Conservation (phyloP, 2,797 vertebrate genomes). For the Phoebastria nigripes region DNA sequence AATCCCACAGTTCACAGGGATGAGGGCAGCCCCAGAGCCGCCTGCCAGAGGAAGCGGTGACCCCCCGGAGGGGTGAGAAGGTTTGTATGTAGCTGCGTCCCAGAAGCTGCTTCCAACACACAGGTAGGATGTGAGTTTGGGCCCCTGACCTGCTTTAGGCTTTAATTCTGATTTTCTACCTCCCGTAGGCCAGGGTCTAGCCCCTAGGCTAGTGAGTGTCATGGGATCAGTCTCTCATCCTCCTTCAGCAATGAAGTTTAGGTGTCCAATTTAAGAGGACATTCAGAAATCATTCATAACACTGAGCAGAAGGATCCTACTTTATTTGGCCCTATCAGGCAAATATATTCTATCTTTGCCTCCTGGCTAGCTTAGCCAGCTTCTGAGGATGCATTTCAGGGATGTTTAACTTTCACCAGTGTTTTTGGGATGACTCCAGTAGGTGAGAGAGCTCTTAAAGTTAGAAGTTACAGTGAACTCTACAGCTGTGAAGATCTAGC, state of each 20-base stretch:
- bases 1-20: background rate
- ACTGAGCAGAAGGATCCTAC: background rate
- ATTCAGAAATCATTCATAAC: background rate
- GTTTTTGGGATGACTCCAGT: background rate
- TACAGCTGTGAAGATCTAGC: background rate
- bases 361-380: background rate
- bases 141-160: background rate
- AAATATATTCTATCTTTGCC: background rate
- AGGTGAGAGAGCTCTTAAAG: background rate
- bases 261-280: background rate
- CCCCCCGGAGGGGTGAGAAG: background rate
- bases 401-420: background rate
- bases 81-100: background rate
- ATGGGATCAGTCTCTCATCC: background rate
- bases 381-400: background rate
- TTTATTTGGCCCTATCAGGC: background rate
- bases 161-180: background rate
- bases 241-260: background rate
- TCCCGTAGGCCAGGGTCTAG: background rate
- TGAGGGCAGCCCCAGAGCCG: background rate
- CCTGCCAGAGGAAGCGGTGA: background rate
- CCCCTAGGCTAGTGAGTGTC: background rate
- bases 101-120: background rate
- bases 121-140: accelerated
- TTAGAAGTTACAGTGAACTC: background rate